Evolutionary conservation across 2,888 invertebrate genomes (phyloP).

Genomic region (Stomorhina lunata): DNA sequence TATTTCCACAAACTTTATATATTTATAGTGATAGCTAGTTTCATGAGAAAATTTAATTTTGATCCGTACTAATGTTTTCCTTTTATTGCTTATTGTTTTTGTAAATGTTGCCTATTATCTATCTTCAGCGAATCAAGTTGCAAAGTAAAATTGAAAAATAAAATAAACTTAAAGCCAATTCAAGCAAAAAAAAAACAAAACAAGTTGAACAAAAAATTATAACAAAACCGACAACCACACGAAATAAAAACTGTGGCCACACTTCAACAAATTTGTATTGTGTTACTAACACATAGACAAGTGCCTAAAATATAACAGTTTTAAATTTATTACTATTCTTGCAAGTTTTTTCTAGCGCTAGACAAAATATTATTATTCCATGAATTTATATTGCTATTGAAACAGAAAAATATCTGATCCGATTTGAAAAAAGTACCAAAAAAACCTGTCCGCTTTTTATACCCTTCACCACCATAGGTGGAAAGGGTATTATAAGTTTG

Average conservation of each 20-base stretch:
- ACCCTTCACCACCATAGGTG: too few relatives aligned
- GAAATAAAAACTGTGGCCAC: not conserved
- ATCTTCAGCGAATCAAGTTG: conserved; percentile 33
- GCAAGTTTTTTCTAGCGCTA: not conserved
- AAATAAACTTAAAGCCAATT: conserved; percentile 3
- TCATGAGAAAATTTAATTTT: too few relatives aligned
- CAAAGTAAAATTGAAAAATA: not conserved
- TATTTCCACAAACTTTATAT: not conserved
- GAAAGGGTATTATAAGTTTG: too few relatives aligned
- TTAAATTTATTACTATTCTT: not conserved
- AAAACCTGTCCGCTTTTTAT: too few relatives aligned
- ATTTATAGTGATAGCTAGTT: too few relatives aligned
- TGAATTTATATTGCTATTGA: too few relatives aligned
- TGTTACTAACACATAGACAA: not conserved
- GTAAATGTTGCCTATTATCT: not conserved
- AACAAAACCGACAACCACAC: not conserved
- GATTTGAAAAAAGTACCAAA: too few relatives aligned
- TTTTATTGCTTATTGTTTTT: conserved; percentile 6
- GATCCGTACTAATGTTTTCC: not conserved
- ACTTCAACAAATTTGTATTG: not conserved
- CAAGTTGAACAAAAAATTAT: not conserved
- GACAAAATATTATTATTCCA: not conserved
- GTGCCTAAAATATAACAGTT: not conserved
- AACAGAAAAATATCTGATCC: too few relatives aligned
- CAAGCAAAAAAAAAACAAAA: not conserved